These are phyloP conservation scores for Salvelinus namaycush DNA, from an alignment of 2,113 vertebrate species.

Conservation along the genomic window DNA sequence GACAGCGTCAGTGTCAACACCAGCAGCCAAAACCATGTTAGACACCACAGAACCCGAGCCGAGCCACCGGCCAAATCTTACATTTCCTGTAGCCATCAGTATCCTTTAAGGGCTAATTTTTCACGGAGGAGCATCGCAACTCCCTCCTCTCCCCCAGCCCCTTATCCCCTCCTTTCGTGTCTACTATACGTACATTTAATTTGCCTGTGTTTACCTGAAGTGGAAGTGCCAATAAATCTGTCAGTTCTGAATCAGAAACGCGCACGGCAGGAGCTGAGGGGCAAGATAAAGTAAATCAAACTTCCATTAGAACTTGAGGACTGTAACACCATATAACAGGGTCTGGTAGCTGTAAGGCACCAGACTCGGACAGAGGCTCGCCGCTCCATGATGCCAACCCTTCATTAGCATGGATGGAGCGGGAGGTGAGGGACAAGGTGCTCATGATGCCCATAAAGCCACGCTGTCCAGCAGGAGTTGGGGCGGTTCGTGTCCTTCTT, in stretches of 20 bases:
- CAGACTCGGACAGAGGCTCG: too few relatives aligned
- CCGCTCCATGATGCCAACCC: too few relatives aligned
- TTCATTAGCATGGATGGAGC: too few relatives aligned
- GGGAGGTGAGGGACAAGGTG: too few relatives aligned
- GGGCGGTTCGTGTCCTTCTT: too few relatives aligned
- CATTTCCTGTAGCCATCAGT: not conserved
- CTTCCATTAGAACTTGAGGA: too few relatives aligned
- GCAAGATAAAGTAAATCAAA: not conserved
- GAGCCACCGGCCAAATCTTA: not conserved
- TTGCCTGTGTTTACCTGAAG: not conserved
- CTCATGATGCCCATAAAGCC: too few relatives aligned
- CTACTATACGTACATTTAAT: not conserved
- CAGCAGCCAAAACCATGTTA: not conserved
- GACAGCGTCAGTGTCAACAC: not conserved
- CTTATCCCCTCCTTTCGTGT: not conserved
- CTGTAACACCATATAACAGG: too few relatives aligned
- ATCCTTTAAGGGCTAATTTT: not conserved
- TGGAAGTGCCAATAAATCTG: not conserved
- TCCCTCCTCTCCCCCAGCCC: too few relatives aligned
- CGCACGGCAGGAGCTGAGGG: not conserved
- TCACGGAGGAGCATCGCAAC: not conserved
- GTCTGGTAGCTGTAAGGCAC: too few relatives aligned
- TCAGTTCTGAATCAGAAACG: not conserved
- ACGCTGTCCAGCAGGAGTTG: too few relatives aligned
- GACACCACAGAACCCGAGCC: not conserved